A percentile compares a stretch with the other conserved stretches of the same genome.
These are phyloP conservation scores for Apodemus speciosus DNA, from an alignment of 2,113 vertebrate species.

Conservation along the genomic window DNA sequence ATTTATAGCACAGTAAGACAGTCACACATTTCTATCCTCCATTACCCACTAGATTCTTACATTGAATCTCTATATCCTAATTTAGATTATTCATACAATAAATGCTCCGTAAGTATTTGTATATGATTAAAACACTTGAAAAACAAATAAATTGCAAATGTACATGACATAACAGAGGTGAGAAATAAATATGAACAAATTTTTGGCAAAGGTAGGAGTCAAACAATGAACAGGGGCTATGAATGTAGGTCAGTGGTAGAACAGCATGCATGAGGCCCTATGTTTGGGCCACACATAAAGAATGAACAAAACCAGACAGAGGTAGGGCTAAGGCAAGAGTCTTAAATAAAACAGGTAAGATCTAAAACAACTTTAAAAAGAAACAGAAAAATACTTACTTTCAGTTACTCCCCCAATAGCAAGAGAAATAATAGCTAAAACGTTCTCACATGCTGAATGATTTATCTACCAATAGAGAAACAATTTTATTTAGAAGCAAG, in stretches of 20 bases:
- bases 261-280: not conserved
- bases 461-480: constrained; percentile 88
- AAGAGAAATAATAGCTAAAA: constrained; percentile 95
- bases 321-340: not conserved
- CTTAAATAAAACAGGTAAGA: constrained; percentile 38
- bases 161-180: not conserved
- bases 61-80: not conserved
- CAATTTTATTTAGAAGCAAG: constrained; percentile 43
- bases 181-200: not conserved
- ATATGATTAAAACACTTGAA: constrained; percentile 29
- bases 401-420: constrained; percentile 96
- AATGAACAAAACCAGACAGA: constrained; percentile 43
- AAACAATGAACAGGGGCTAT: constrained; percentile 13
- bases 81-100: constrained; percentile 49
- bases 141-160: constrained; percentile 39
- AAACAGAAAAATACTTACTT: constrained; percentile 85
- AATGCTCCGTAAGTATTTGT: constrained; percentile 51
- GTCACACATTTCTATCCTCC: not conserved
- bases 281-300: not conserved
- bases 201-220: constrained; percentile 21
- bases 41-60: not conserved
- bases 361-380: constrained; percentile 31
- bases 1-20: not conserved
- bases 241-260: not conserved
- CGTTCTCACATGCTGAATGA: constrained; percentile 92